Evolutionary conservation across 30 jellyfish, hydroid and myxozoan genomes (phyloP), one percentile per base, ranked within the genome.

Genomic region (Calvadosia cruxmelitensis): DNA sequence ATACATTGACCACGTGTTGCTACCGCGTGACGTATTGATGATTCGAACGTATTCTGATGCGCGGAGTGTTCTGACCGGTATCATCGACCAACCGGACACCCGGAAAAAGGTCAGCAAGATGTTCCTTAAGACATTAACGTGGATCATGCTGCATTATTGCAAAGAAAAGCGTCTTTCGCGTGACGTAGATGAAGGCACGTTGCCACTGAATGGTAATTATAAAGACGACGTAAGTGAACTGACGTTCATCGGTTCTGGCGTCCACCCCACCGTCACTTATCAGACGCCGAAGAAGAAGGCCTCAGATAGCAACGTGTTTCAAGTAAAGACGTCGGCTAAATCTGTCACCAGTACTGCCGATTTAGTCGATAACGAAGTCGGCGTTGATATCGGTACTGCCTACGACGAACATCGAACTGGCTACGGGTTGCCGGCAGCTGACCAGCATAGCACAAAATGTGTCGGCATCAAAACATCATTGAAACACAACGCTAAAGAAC

Each of bases 11-110:
- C 87, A 74, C 49, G 79, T 67, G 42, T 76, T 84, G 34, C 28
- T 65, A 26, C 95, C 93, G 23, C 50, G 49, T 7, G 84, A 83
- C 53, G 30, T 63, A n/a, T n/a, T 78, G 30, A 64, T 57, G 24
- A 68, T 84, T 31, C 70, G 73, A 27, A 62, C 89, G 1, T 84
- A 84, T 42, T 84, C 95, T 7, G 95, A 84, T 78, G 95, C 95
- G 27, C 71, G 67, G 34, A 84, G 68, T 67, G 95, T 84, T n/a
- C 70, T 84, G 32, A 84, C 95, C 3, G 95, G 95, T 27, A 52
- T 84, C 28, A 84, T 84, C 33, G 95, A 78, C 84, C 34, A 81
- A 2, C 87, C 87, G 16, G 88, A 73, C 1, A 66, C 66, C 33
- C 68, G 70, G 52, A 64, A 72, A 23, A 80, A 52, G 49, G 70